Conservation (phyloP, 2,888 invertebrate genomes). For the Mycalesis mineus region DNA sequence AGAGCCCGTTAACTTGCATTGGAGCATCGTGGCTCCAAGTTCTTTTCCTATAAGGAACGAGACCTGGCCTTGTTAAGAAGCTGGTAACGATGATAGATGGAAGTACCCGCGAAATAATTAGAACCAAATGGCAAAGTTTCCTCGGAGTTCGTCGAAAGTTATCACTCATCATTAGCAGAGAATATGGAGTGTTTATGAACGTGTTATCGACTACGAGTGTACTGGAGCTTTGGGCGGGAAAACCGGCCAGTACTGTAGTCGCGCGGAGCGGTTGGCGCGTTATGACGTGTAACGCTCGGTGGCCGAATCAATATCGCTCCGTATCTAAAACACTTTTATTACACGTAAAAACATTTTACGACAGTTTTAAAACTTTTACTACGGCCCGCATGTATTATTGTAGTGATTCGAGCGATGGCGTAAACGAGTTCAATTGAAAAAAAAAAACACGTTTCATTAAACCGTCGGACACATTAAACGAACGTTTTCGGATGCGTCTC, state of each 20-base stretch:
- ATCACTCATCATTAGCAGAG: not conserved
- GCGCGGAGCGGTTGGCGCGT: slow-evolving; percentile 57
- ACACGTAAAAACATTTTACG: slow-evolving; percentile 42
- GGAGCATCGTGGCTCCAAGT: too few relatives aligned
- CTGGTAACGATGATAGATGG: too few relatives aligned
- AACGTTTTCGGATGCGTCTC: not conserved
- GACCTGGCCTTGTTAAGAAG: too few relatives aligned
- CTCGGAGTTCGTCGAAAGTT: not conserved
- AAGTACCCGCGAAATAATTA: not conserved
- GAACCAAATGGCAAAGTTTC: not conserved
- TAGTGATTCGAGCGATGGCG: not conserved
- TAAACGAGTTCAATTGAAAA: not conserved
- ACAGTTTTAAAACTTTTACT: slow-evolving; percentile 45
- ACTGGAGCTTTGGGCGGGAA: slow-evolving; percentile 44
- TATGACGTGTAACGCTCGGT: slow-evolving; percentile 44
- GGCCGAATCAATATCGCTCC: slow-evolving; percentile 56
- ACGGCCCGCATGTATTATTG: slow-evolving; percentile 22
- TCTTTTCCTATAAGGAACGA: too few relatives aligned
- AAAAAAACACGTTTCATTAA: not conserved
- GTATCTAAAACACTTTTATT: slow-evolving; percentile 44
- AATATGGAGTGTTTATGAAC: not conserved
- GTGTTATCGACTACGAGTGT: slow-evolving; percentile 22
- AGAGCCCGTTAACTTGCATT: too few relatives aligned
- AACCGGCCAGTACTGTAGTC: slow-evolving; percentile 50
- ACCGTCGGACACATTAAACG: not conserved